These are phyloP conservation scores for Himalopsyche phryganea DNA, from an alignment of 1,140 invertebrate genomes.

Conservation along the genomic window DNA sequence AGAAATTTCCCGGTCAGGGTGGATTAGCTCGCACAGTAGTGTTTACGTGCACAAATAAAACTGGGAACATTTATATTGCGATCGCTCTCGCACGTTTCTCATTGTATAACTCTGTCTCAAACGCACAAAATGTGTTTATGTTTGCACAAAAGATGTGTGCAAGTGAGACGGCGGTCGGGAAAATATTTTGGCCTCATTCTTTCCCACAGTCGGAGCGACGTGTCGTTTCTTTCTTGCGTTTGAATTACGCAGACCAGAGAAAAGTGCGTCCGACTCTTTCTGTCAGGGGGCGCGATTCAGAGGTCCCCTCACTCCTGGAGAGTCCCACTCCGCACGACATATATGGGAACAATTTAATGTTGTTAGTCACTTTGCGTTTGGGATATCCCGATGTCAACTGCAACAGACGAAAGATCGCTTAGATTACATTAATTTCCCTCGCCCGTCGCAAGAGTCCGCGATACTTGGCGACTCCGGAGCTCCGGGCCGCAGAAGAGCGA, in stretches of 20 bases:
- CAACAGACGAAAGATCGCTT: slow-evolving; percentile 33
- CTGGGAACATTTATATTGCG: slow-evolving; percentile 31
- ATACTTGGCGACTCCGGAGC: slow-evolving; percentile 39
- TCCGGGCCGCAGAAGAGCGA: neutral
- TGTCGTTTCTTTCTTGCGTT: neutral
- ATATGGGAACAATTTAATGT: slow-evolving; percentile 36
- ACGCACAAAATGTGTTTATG: slow-evolving; percentile 42
- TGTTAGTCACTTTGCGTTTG: slow-evolving; percentile 34
- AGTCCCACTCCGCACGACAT: slow-evolving; percentile 30
- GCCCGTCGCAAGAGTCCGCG: slow-evolving; percentile 32
- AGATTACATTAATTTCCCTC: slow-evolving; percentile 29
- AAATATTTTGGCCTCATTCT: slow-evolving; percentile 3
- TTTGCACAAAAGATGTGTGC: slow-evolving; percentile 25
- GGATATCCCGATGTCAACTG: slow-evolving; percentile 34
- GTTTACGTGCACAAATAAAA: slow-evolving; percentile 34
- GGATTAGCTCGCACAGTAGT: slow-evolving; percentile 29
- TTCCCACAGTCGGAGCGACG: slow-evolving; percentile 23
- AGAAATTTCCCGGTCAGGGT: slow-evolving; percentile 20
- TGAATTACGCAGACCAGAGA: slow-evolving; percentile 31
- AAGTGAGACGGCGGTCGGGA: slow-evolving; percentile 8
- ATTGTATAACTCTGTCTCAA: slow-evolving; percentile 47
- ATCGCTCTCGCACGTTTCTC: slow-evolving; percentile 44
- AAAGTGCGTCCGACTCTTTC: slow-evolving; percentile 43
- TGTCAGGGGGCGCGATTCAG: slow-evolving; percentile 36
- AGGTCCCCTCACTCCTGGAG: slow-evolving; percentile 8